phyloP scores from a whole-genome alignment of 2,797 vertebrate species.

The Cetoscarus ocellatus region DNA sequence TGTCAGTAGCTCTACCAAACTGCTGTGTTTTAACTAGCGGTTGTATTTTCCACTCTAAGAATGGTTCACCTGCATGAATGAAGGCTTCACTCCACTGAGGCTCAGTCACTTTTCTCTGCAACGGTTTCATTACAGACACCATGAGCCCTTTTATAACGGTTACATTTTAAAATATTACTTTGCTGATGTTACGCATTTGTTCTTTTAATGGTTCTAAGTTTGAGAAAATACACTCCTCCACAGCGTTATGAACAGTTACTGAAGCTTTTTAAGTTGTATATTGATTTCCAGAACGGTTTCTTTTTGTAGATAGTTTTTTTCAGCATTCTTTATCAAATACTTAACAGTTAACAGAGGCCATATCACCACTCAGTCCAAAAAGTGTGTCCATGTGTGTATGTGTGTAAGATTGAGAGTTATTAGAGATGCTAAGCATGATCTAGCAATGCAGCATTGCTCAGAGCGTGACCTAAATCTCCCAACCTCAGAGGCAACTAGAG shows the following conservation, averaged over 20 bases:
- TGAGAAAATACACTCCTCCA: constrained; percentile 20
- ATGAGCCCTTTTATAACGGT: not conserved
- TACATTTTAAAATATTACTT: constrained; percentile 40
- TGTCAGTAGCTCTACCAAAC: constrained; percentile 62
- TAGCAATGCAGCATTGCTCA: constrained; percentile 36
- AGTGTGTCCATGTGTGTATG: constrained; percentile 35
- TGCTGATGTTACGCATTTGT: constrained; percentile 15
- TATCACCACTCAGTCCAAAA: constrained; percentile 61
- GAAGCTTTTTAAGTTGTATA: constrained; percentile 39
- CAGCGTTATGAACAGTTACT: constrained; percentile 38
- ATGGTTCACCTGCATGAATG: constrained; percentile 76
- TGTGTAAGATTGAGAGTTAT: constrained; percentile 39
- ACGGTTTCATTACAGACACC: constrained; percentile 24
- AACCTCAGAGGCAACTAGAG: constrained; percentile 75
- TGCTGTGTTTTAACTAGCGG: constrained; percentile 72
- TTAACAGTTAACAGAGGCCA: constrained; percentile 29
- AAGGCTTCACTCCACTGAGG: constrained; percentile 52
- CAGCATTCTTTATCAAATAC: constrained; percentile 23
- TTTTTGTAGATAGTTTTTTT: constrained; percentile 23
- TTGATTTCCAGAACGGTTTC: constrained; percentile 26
- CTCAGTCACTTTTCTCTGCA: constrained; percentile 46
- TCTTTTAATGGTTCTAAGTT: constrained; percentile 33
- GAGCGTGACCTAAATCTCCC: constrained; percentile 53
- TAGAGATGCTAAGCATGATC: constrained; percentile 36
- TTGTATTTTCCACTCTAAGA: constrained; percentile 64